Conservation (phyloP, 2,888 invertebrate genomes). For the Pandemis corylana region DNA sequence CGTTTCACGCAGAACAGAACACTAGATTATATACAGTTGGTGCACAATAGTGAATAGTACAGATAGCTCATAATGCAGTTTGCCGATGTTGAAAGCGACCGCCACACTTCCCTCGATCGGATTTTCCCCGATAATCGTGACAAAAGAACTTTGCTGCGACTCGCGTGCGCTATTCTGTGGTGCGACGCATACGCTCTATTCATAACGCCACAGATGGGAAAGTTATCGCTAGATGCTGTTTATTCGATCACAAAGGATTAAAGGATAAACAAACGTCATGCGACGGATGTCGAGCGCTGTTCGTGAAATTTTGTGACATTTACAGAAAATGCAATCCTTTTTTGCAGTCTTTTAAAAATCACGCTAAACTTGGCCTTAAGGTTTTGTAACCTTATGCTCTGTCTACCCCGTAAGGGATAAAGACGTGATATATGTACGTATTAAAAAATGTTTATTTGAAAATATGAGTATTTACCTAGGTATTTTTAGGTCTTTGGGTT, state of each 20-base stretch:
- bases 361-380: too few relatives aligned
- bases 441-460: too few relatives aligned
- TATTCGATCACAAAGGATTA: conserved; percentile 56
- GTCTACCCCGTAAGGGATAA: too few relatives aligned
- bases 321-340: neutral
- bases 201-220: conserved; percentile 64
- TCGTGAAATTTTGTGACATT: neutral
- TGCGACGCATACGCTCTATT: conserved; percentile 57
- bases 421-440: too few relatives aligned
- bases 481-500: too few relatives aligned
- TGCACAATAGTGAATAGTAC: conserved; percentile 65
- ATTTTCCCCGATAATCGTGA: conserved; percentile 83
- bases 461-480: too few relatives aligned
- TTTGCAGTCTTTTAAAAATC: neutral
- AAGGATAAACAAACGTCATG: conserved; percentile 37
- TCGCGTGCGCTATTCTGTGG: conserved; percentile 64
- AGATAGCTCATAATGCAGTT: conserved; percentile 84
- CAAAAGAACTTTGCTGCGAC: conserved; percentile 81
- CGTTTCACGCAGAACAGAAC: conserved; percentile 52
- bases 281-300: conserved; percentile 5
- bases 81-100: conserved; percentile 77
- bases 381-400: too few relatives aligned
- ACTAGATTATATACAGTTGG: conserved; percentile 68
- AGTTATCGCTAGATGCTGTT: conserved; percentile 63
- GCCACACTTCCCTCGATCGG: conserved; percentile 82